Evolutionary conservation across 2,797 vertebrate species (phyloP), one percentile per base, ranked within the genome.

Genomic region (Diplodus sargus): DNA sequence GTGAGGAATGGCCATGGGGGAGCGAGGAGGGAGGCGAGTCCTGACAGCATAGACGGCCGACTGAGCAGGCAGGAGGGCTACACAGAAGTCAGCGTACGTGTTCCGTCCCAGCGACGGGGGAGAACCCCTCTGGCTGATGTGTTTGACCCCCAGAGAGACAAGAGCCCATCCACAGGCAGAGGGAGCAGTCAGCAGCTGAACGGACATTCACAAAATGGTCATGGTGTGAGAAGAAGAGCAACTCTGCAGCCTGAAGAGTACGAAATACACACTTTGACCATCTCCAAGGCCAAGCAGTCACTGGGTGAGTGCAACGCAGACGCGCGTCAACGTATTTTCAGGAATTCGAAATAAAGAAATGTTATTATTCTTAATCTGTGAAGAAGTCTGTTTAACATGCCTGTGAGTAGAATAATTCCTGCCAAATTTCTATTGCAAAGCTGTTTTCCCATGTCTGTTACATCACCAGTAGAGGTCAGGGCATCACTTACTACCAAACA

Each of bases 261-360:
- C 81, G 95, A 93, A 65, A 90, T 97, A 84, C 90, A 91, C 53
- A 96, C 95, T 0, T 90, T 99, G 82, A 95, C 91, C 0, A 95
- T 99, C 74, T 96, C 97, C 74, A 99, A 99, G 91, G 94, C 94
- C 88, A 97, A 97, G 89, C 97, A 96, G 78, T 99, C 97, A 0
- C 93, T 99, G 64, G 98, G 98, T 99, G 89, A 94, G 96, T 85
- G 54, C 17, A 48, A 17, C 25, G 75, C 17, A 78, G 34, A 66
- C 47, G 66, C 0, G 2, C 1, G 16, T 51, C 2, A 22, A 49
- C 28, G 5, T 4, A n/a, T 49, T 23, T 20, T 23, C 48, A 57
- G 20, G 12, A 43, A 25, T 18, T 49, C 66, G 8, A 23, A 5
- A 14, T 45, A 5, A 64, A 43, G 56, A 58, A 54, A 22, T 2